A percentile compares a stretch with the other conserved stretches of the same genome.
Evolutionary conservation across 2,113 vertebrate species (phyloP).

Genomic region (Ifrita kowaldi): DNA sequence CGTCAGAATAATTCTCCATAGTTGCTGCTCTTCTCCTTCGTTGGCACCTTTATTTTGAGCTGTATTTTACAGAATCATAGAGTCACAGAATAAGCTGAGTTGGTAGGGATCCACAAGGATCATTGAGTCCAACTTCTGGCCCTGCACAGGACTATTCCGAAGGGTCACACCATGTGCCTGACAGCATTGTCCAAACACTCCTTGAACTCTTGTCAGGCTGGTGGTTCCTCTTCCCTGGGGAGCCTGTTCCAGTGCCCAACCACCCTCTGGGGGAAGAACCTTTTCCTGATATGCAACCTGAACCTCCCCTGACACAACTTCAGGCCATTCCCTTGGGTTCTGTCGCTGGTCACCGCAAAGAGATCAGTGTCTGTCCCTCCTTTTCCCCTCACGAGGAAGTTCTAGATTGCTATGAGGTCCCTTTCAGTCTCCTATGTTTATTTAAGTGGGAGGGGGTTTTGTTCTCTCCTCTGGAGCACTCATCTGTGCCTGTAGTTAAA

Average conservation of each 20-base stretch:
- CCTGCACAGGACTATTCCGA: not conserved
- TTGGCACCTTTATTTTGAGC: not conserved
- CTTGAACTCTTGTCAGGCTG: not conserved
- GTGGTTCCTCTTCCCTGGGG: not conserved
- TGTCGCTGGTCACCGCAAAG: not conserved
- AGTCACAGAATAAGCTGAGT: not conserved
- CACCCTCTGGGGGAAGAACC: not conserved
- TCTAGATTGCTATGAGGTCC: not conserved
- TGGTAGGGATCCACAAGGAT: not conserved
- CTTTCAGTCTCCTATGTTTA: not conserved
- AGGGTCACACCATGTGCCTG: not conserved
- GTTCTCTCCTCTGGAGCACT: not conserved
- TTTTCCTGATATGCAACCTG: not conserved
- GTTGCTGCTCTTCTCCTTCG: not conserved
- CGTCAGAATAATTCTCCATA: not conserved
- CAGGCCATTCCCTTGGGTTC: accelerated
- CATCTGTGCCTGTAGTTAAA: not conserved
- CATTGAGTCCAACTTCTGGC: not conserved
- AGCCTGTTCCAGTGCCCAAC: not conserved
- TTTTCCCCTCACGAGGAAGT: not conserved
- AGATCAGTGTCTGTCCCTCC: not conserved
- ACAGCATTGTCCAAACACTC: not conserved
- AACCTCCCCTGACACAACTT: not conserved
- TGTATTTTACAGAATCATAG: not conserved
- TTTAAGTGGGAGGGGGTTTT: not conserved